Evolutionary conservation across 64 coral and sea anemone species (phyloP).

Genomic region (Cladopsammia gracilis): DNA sequence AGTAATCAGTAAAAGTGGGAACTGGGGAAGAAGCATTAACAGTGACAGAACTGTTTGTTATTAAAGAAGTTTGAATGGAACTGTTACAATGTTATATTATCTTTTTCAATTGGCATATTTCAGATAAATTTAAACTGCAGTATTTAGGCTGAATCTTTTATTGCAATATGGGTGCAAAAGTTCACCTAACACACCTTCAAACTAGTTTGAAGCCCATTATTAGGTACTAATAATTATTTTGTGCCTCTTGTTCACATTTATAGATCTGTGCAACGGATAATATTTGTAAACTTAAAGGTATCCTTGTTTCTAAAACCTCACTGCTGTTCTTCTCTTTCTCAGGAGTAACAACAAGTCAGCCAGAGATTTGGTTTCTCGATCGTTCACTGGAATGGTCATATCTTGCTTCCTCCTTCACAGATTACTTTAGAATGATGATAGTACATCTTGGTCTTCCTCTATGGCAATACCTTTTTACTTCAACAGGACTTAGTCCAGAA

Average conservation of each 20-base stretch:
- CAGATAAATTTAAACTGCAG: too few species aligned
- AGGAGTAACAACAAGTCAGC: slow-evolving; percentile 89
- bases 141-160: too few species aligned
- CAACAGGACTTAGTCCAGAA: slow-evolving; percentile 89
- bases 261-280: background rate
- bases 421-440: slow-evolving; percentile 97
- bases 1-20: too few species aligned
- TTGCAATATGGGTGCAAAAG: too few species aligned
- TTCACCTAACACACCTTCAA: too few species aligned
- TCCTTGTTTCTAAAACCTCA: too few species aligned
- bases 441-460: slow-evolving; percentile 93
- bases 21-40: too few species aligned
- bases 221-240: background rate
- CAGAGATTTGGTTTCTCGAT: slow-evolving; percentile 96
- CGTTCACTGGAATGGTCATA: slow-evolving; percentile 93
- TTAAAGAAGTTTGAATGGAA: too few species aligned
- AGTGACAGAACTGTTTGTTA: too few species aligned
- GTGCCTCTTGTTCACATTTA: background rate
- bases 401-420: slow-evolving; percentile 77
- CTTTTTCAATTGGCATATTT: too few species aligned
- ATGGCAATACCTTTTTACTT: slow-evolving; percentile 95
- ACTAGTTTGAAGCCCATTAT: background rate
- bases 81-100: too few species aligned
- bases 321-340: background rate
- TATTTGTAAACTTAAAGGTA: too few species aligned